Percentiles rank a stretch among this genome's conserved stretches.
Evolutionary conservation across 2,113 vertebrate species (phyloP).

Genomic region (Cyprinus carpio): DNA sequence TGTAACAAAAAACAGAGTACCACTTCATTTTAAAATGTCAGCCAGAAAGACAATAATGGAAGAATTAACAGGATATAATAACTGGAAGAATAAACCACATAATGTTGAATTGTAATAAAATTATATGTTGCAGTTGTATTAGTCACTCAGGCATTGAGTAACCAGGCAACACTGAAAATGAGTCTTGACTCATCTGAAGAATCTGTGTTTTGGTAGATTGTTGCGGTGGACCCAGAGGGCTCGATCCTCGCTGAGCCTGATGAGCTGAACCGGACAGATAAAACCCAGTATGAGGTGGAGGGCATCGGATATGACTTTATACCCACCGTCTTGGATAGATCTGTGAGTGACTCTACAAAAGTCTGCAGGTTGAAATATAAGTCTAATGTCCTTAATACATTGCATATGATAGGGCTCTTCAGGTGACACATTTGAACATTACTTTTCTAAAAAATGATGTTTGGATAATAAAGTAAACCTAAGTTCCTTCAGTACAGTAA

Average conservation of each 20-base stretch:
- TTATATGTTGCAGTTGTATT: neutral
- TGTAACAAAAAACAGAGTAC: neutral
- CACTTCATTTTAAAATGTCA: neutral
- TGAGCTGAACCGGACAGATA: constrained; percentile 85
- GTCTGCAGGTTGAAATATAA: neutral
- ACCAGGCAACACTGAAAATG: neutral
- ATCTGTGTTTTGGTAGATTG: constrained; percentile 74
- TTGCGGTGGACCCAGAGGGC: constrained; percentile 92
- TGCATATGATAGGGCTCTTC: neutral
- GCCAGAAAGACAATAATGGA: neutral
- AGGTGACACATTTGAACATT: neutral
- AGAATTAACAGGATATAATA: neutral
- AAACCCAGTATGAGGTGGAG: constrained; percentile 91
- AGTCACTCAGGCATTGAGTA: neutral
- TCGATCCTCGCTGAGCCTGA: constrained; percentile 91
- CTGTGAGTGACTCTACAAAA: constrained; percentile 72
- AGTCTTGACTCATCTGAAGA: neutral
- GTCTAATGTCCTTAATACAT: neutral
- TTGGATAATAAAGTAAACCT: neutral
- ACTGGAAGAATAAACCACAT: neutral
- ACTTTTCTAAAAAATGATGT: too few species aligned
- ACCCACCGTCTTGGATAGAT: constrained; percentile 91
- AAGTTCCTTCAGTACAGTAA: neutral
- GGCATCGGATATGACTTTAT: constrained; percentile 97
- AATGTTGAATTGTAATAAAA: neutral